Evolutionary conservation across 2,113 vertebrate genomes (phyloP).

Genomic region (Fulmarus glacialis): DNA sequence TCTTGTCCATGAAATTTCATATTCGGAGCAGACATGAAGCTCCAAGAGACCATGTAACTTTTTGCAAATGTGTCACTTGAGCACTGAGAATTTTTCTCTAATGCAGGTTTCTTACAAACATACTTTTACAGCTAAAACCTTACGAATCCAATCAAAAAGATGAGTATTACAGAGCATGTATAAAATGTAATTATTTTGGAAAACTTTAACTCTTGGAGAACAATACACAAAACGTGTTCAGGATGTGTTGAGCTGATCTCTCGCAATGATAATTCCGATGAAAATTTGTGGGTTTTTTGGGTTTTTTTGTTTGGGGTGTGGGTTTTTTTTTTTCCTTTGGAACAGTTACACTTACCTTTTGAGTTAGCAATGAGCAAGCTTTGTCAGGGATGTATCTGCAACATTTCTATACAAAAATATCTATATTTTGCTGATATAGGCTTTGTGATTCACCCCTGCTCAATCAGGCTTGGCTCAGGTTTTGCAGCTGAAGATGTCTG

Average conservation of each 20-base stretch:
- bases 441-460: background rate
- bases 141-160: background rate
- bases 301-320: background rate
- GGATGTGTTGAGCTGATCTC: background rate
- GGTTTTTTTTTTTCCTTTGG: background rate
- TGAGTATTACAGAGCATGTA: background rate
- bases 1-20: background rate
- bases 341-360: background rate
- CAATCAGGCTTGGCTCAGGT: background rate
- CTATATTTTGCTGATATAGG: background rate
- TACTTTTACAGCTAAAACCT: background rate
- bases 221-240: background rate
- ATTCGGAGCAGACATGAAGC: background rate
- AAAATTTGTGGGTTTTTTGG: background rate
- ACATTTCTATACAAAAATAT: background rate
- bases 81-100: background rate
- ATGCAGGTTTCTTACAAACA: background rate
- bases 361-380: background rate
- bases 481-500: background rate
- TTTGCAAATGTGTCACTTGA: background rate
- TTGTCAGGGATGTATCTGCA: background rate
- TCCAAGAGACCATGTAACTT: background rate
- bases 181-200: background rate
- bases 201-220: background rate
- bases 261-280: background rate